Conservation (phyloP, 1,140 invertebrate species). For the Anoplophora glabripennis region DNA sequence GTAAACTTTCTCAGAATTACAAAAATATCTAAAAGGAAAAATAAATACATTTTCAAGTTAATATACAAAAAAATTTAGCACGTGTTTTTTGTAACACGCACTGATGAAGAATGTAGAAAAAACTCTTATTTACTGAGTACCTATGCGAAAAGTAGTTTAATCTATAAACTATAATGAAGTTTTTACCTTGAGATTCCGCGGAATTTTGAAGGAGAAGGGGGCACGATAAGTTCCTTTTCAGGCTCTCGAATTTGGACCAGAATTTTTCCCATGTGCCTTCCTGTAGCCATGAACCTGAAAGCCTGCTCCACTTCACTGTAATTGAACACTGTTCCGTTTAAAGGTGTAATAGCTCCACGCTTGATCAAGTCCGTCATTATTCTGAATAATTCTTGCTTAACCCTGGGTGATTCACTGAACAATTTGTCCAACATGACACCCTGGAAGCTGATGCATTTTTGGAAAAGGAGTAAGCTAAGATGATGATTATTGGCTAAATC, state of each 20-base stretch:
- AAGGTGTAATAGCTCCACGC: slow-evolving; percentile 58
- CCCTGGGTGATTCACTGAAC: slow-evolving; percentile 52
- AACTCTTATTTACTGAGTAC: too few relatives aligned
- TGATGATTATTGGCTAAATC: slow-evolving; percentile 64
- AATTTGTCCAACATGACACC: slow-evolving; percentile 84
- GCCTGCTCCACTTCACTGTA: slow-evolving; percentile 63
- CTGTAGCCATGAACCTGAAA: slow-evolving; percentile 74
- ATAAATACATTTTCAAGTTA: too few relatives aligned
- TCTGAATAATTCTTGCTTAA: background rate
- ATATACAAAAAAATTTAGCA: too few relatives aligned
- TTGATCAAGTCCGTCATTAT: slow-evolving; percentile 9
- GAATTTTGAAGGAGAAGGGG: too few relatives aligned
- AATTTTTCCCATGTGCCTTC: slow-evolving; percentile 88
- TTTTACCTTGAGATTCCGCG: too few relatives aligned
- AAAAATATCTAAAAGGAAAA: slow-evolving; percentile 21
- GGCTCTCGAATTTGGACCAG: slow-evolving; percentile 63
- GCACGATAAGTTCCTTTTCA: slow-evolving; percentile 1
- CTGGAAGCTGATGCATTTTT: slow-evolving; percentile 82
- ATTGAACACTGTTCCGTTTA: slow-evolving; percentile 61
- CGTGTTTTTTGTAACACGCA: too few relatives aligned
- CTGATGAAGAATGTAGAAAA: too few relatives aligned
- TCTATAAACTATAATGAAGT: too few relatives aligned
- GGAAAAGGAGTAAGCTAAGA: slow-evolving; percentile 72
- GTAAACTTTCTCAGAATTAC: slow-evolving; percentile 53
- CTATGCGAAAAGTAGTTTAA: too few relatives aligned